These are phyloP conservation scores for Diarsia brunnea DNA, from an alignment of 2,888 invertebrate genomes.

Conservation along the genomic window DNA sequence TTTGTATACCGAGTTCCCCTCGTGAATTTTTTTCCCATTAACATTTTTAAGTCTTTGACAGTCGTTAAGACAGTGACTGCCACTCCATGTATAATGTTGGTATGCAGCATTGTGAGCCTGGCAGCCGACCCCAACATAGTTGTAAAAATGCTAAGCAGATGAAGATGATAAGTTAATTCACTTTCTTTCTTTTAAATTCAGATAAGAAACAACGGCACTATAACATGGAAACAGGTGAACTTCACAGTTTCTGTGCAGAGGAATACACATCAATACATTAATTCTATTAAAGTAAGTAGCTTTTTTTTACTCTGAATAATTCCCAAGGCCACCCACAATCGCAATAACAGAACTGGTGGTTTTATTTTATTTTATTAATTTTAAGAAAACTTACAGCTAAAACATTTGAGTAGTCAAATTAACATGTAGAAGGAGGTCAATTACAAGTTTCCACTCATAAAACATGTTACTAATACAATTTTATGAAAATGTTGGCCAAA, in stretches of 20 bases:
- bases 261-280: neutral
- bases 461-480: no score
- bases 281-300: constrained; percentile 23
- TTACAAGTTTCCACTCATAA: no score
- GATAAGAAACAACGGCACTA: constrained; percentile 21
- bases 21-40: neutral
- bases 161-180: neutral
- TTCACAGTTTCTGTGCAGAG: constrained; percentile 5
- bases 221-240: neutral
- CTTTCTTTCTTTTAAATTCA: constrained; percentile 2
- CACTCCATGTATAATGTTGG: neutral
- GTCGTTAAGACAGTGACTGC: neutral
- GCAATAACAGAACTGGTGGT: no score
- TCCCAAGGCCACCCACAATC: no score
- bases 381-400: no score
- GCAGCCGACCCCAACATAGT: neutral
- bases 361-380: no score
- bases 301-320: neutral
- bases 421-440: no score
- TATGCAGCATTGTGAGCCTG: neutral
- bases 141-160: neutral
- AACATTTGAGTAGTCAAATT: no score
- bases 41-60: neutral
- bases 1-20: neutral
- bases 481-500: neutral